A percentile compares a stretch with the other conserved stretches of the same genome.
Evolutionary conservation across 2,113 vertebrate species (phyloP).

Genomic region (Odocoileus hemionus): DNA sequence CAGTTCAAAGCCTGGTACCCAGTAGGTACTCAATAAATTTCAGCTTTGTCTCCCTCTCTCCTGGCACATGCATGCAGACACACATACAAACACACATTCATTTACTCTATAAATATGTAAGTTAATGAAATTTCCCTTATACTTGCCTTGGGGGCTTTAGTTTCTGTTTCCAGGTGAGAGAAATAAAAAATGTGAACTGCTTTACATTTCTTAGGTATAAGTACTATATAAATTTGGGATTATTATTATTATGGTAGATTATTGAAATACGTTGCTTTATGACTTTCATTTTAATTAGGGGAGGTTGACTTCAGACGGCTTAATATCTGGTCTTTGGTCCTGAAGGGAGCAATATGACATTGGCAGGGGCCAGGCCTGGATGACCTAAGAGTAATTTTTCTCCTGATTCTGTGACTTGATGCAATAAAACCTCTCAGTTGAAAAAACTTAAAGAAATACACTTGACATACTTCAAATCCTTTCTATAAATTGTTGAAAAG

Average conservation of each 20-base stretch:
- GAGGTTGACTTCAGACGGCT: slow-evolving; percentile 71
- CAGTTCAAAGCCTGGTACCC: background rate
- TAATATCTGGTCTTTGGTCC: slow-evolving; percentile 67
- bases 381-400: slow-evolving; percentile 41
- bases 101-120: slow-evolving; percentile 14
- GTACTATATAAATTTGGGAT: slow-evolving; percentile 11
- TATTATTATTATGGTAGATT: slow-evolving; percentile 57
- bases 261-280: slow-evolving; percentile 74
- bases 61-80: background rate
- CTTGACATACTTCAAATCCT: slow-evolving; percentile 77
- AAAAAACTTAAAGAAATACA: slow-evolving; percentile 73
- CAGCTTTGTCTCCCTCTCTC: background rate
- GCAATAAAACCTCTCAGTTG: slow-evolving; percentile 76
- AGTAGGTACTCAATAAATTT: background rate
- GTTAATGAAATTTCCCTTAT: slow-evolving; percentile 21
- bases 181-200: slow-evolving; percentile 26
- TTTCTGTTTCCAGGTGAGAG: slow-evolving; percentile 52
- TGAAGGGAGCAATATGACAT: background rate
- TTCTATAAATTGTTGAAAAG: slow-evolving; percentile 80
- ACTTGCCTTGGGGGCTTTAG: background rate
- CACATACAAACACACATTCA: background rate
- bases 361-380: background rate
- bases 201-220: slow-evolving; percentile 40
- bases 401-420: slow-evolving; percentile 21
- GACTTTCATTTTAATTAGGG: slow-evolving; percentile 79